A percentile compares a stretch with the other conserved stretches of the same genome.
Conservation (phyloP, 2,113 vertebrate genomes). For the Lagenorhynchus albirostris region DNA sequence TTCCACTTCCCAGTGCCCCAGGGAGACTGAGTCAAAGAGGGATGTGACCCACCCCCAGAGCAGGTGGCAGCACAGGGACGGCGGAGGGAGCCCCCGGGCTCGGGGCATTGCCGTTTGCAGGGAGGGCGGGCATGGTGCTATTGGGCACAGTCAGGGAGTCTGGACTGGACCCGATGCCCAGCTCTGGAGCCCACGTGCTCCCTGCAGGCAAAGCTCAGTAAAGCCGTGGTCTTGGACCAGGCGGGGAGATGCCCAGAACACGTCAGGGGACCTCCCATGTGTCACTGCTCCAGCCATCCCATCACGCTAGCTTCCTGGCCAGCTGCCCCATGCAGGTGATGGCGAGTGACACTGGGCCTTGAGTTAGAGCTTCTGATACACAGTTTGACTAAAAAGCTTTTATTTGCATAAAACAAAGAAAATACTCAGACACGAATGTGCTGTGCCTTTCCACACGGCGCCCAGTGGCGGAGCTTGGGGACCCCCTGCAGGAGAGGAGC, state of each 20-base stretch:
- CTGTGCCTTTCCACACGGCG: rapidly evolving
- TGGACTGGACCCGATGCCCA: background rate
- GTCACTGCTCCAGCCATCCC: background rate
- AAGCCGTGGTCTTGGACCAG: no score
- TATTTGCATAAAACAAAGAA: background rate
- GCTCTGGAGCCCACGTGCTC: background rate
- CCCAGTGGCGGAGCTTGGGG: background rate
- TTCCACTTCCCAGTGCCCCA: background rate
- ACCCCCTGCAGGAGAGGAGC: background rate
- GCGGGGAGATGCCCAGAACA: background rate
- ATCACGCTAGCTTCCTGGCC: background rate
- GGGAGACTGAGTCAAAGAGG: background rate
- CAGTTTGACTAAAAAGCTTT: background rate
- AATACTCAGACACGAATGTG: rapidly evolving
- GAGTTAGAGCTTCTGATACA: no score
- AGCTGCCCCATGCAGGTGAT: rapidly evolving
- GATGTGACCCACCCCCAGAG: background rate
- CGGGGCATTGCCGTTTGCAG: rapidly evolving
- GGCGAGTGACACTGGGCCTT: background rate
- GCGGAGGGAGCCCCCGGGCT: background rate
- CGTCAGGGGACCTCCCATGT: background rate
- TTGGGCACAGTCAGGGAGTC: background rate
- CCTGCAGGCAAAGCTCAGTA: background rate
- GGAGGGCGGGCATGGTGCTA: background rate
- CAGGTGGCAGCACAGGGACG: background rate